Evolutionary conservation across 2,797 vertebrate species (phyloP).

Genomic region (Phalloptychus januarius): DNA sequence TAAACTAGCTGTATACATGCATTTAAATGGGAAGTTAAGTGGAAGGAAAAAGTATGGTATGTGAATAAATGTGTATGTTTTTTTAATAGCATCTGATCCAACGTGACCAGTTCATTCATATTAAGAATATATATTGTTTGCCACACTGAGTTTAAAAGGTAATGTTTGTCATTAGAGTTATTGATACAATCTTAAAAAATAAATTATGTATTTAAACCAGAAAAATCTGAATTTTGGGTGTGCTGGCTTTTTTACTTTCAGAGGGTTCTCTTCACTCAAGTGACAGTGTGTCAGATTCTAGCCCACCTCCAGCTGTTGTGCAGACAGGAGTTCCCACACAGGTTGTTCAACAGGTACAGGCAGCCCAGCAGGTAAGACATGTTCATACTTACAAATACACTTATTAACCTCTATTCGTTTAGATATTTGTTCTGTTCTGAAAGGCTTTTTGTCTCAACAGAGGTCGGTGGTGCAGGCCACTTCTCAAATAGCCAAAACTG

Average conservation of each 20-base stretch:
- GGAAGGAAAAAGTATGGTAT: not conserved
- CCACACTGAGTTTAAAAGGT: not conserved
- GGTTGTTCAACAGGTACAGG: constrained; percentile 92
- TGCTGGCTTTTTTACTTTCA: constrained; percentile 52
- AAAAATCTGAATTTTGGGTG: not conserved
- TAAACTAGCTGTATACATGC: not conserved
- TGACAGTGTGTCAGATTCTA: constrained; percentile 89
- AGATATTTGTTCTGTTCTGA: not conserved
- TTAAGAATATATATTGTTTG: not conserved
- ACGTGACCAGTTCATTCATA: not conserved
- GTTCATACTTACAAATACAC: constrained; percentile 5
- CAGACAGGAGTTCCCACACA: constrained; percentile 92
- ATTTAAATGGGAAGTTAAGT: not conserved
- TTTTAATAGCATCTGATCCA: not conserved
- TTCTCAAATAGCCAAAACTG: constrained; percentile 87
- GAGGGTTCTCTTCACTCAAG: constrained; percentile 91
- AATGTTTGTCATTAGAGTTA: not conserved
- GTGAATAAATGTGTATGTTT: not conserved
- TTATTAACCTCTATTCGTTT: not conserved
- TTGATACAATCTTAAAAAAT: not conserved
- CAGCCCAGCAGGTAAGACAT: constrained; percentile 86
- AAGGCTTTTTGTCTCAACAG: constrained; percentile 69
- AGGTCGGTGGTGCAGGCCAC: constrained; percentile 91
- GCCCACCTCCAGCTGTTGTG: constrained; percentile 86
- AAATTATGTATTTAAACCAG: not conserved